These are phyloP conservation scores for Phrynocephalus vlangalii DNA, from an alignment of 2,797 vertebrate species.

Conservation along the genomic window DNA sequence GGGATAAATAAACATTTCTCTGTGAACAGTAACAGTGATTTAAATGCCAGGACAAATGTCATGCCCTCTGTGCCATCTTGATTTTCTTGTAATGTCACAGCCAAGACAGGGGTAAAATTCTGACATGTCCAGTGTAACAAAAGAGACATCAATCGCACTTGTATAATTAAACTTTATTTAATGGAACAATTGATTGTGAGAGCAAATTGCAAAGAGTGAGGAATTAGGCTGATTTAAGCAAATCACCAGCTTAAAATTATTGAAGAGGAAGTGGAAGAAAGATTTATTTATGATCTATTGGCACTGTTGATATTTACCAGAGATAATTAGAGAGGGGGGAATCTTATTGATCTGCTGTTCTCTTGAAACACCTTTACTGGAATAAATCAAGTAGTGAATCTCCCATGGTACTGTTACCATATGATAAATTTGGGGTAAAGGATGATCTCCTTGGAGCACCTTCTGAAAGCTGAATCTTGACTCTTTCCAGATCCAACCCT, in stretches of 20 bases:
- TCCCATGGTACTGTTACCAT: too few species aligned
- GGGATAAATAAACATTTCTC: too few species aligned
- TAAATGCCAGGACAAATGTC: too few species aligned
- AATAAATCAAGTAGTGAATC: slow-evolving; percentile 1
- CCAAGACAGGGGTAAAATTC: not conserved
- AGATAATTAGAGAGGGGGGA: slow-evolving; percentile 46
- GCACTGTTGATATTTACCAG: not conserved
- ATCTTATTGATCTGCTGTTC: slow-evolving; percentile 32
- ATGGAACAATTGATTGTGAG: slow-evolving; percentile 39
- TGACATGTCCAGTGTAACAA: not conserved
- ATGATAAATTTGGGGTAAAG: too few species aligned
- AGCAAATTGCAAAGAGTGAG: slow-evolving; percentile 44
- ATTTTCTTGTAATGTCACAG: not conserved
- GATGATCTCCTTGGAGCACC: too few species aligned
- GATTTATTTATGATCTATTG: slow-evolving; percentile 34
- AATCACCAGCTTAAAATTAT: slow-evolving; percentile 45
- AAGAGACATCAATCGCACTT: not conserved
- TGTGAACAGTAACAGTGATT: too few species aligned
- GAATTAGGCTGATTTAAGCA: slow-evolving; percentile 46
- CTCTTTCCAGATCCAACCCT: too few species aligned
- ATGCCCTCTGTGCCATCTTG: not conserved
- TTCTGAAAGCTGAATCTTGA: too few species aligned
- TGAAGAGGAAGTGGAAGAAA: slow-evolving; percentile 33
- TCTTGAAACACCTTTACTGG: slow-evolving; percentile 10
- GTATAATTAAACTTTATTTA: slow-evolving; percentile 53